Evolutionary conservation across 2,113 vertebrate species (phyloP), one percentile per base, ranked within the genome.

Genomic region (Aspiorhynchus laticeps): DNA sequence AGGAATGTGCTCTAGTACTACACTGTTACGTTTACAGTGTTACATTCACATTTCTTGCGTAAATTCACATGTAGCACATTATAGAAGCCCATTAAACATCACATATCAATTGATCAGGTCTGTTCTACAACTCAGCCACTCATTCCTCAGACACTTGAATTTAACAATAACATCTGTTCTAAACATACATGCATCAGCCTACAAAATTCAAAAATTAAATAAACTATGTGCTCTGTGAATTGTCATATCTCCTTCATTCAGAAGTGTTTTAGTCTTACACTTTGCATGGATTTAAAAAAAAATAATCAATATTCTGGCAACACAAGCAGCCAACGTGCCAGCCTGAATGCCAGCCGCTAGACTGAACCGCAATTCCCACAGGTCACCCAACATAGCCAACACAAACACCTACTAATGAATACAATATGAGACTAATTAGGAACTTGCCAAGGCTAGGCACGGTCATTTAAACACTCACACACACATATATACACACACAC

Each of bases 401-500:
- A 79, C 90, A 76, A 87, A 87, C 89, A 63, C 86, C 51, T 69
- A 65, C 31, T n/a, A 33, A 86, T 79, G 51, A 85, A 83, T 38
- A 75, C 56, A 61, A 46, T 43, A 69, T 14, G 73, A 19, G 80
- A 21, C 38, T 69, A 85, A 65, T 77, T 61, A 46, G 24, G 46
- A 79, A 19, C 19, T 80, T 53, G 41, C 76, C 65, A 71, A 80
- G 31, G 12, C 17, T 67, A 28, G 61, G 61, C 43, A 67, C 41
- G 21, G 80, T 69, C n/a, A 63, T 46, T 48, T 75, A n/a, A 61
- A 48, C 84, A 56, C 56, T 15, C 75, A 69, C 41, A 46, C 85
- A 74, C 33, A 33, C 63, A n/a, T 17, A 75, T 12, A 69, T 41
- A 77, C 26, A 86, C 75, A 56, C 15, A 63, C 19, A 28, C 8